These are phyloP conservation scores for Drosophila melanogaster DNA, from an alignment of 1,140 invertebrate species.

Conservation along the genomic window Release_6_plus_ISO1_MT NT_033779.5:11843001-11843500, in stretches of 20 bases:
- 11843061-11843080: conserved; percentile 66
- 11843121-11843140: conserved; percentile 47
- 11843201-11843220: conserved; percentile 3
- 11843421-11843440: conserved; percentile 32
- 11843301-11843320: conserved; percentile 73
- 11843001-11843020: background rate
- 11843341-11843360: conserved; percentile 72
- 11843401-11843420: conserved; percentile 52
- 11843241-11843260: conserved; percentile 47
- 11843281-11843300: conserved; percentile 45
- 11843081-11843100: background rate
- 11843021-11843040: conserved; percentile 25
- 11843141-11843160: conserved; percentile 40
- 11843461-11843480: background rate
- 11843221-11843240: conserved; percentile 59
- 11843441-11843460: background rate
- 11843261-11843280: conserved; percentile 35
- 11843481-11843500: background rate
- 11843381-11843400: conserved; percentile 72
- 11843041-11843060: conserved; percentile 70
- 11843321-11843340: conserved; percentile 65
- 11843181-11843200: background rate
- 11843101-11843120: conserved; percentile 4
- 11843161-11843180: conserved; percentile 12
- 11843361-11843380: conserved; percentile 80